Percentiles rank a stretch among this genome's conserved stretches.
Conservation (phyloP, 2,888 invertebrate species). For the Phalera bucephala region DNA sequence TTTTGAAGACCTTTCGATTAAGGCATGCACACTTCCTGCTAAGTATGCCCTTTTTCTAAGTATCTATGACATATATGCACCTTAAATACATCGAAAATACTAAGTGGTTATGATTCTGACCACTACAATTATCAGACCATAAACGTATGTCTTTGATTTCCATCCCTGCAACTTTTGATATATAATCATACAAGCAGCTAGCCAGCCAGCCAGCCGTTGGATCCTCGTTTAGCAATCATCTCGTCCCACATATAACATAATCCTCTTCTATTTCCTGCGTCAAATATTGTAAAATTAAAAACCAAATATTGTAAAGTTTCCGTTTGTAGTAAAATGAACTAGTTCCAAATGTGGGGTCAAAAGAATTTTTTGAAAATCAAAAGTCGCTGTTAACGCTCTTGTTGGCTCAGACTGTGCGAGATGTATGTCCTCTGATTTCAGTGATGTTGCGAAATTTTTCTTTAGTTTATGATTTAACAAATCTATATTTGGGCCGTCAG, state of each 20-base stretch:
- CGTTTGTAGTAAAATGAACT: constrained; percentile 3
- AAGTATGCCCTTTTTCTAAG: constrained; percentile 20
- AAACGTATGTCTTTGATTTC: neutral
- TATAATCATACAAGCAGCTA: too few relatives aligned
- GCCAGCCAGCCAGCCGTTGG: constrained; percentile 11
- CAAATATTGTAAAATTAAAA: constrained; percentile 2
- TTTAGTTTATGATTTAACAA: too few relatives aligned
- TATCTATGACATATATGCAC: constrained; percentile 4
- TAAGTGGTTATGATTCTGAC: too few relatives aligned
- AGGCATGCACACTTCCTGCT: constrained; percentile 26
- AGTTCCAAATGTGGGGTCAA: too few relatives aligned
- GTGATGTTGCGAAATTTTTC: too few relatives aligned
- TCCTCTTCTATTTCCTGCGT: neutral
- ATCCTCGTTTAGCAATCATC: neutral
- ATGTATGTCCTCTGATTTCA: too few relatives aligned
- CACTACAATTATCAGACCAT: constrained; percentile 1
- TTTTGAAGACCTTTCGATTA: neutral
- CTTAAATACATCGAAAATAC: neutral
- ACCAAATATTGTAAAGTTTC: neutral
- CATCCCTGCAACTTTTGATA: neutral
- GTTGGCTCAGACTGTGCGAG: too few relatives aligned
- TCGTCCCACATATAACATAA: constrained; percentile 3
- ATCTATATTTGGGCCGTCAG: too few relatives aligned
- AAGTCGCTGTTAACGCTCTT: too few relatives aligned
- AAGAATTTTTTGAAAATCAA: too few relatives aligned